These are phyloP conservation scores for Nibea albiflora DNA, from an alignment of 2,113 vertebrate species.

Conservation along the genomic window DNA sequence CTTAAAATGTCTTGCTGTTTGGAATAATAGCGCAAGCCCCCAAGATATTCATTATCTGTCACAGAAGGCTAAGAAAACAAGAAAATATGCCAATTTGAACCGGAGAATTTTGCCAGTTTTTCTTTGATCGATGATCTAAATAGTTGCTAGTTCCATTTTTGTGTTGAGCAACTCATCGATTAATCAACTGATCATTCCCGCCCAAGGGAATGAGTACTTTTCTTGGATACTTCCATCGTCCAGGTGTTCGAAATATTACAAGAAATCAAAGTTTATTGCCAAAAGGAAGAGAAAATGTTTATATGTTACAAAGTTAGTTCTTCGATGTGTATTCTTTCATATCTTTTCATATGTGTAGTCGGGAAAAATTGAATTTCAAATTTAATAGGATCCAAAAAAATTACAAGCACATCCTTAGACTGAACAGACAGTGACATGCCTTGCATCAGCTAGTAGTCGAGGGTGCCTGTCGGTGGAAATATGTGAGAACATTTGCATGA, in stretches of 20 bases:
- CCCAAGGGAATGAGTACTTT: neutral
- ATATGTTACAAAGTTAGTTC: neutral
- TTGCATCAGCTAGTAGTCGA: neutral
- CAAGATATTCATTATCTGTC: neutral
- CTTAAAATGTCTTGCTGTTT: neutral
- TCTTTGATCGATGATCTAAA: neutral
- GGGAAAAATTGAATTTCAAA: conserved; percentile 12
- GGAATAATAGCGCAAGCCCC: neutral
- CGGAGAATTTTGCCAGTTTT: neutral
- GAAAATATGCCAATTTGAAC: neutral
- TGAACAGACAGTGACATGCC: neutral
- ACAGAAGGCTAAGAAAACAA: neutral
- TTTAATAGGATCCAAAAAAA: conserved; percentile 16
- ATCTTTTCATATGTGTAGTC: neutral
- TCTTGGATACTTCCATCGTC: neutral
- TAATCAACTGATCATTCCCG: neutral
- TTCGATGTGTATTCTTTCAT: neutral
- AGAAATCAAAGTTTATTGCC: neutral
- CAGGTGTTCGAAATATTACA: neutral
- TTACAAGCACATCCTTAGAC: neutral
- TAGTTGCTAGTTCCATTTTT: neutral
- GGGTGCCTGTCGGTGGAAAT: neutral
- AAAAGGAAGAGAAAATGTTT: neutral
- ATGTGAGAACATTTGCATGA: neutral
- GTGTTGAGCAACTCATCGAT: neutral